Base-by-base conservation (phyloP, 2,888 invertebrate species). In the Sarcophaga caerulescens region DNA sequence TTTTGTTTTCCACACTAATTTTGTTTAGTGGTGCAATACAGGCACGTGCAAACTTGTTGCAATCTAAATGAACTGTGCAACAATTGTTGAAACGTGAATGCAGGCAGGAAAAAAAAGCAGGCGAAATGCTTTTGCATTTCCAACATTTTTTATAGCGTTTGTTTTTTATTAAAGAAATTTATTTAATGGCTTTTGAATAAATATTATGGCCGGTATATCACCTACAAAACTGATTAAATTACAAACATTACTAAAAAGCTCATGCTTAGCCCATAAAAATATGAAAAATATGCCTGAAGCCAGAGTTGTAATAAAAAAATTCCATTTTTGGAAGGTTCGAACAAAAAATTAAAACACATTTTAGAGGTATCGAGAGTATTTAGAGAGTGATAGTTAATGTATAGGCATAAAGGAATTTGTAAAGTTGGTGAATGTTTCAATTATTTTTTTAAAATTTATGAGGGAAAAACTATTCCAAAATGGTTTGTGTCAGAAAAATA, bases 31-130 rank as follows among this genome's bases (percentile, higher is more conserved):
- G 52, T 52, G 70, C 77, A 77, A 52, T 63, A 70, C 78, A 74
- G 79, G 74, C 74, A 78, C 74, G 84, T 84, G 84, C 74, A 84
- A 79, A 23, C 63, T 21, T 25, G 25, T 21, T 74, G 63, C 63
- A 71, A 82, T 25, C 70, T 47, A 17, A 70, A 59, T 76, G 47
- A 76, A 59, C 65, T 65, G 76, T 21, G 45, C 57, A 81, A 57
- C 45, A 75, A 81, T 57, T 57, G 69, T 11, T 63, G 21, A 52
- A 75, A 81, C 81, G 81, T 81, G 75, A 59, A 52, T 17, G 52
- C 12, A 52, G 17, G 14, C 17, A 52, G 8, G 35, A 52, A 52
- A 52, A 52, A 52, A 14, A 4, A 52, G 12, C 14, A 52, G 5
- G 2, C 4, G 14, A 35, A 35, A 8, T 35, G 8, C 35, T 52